Evolutionary conservation across 2,888 invertebrate species (phyloP), one percentile per base, ranked within the genome.

Genomic region (Lasioglossum marginatum): DNA sequence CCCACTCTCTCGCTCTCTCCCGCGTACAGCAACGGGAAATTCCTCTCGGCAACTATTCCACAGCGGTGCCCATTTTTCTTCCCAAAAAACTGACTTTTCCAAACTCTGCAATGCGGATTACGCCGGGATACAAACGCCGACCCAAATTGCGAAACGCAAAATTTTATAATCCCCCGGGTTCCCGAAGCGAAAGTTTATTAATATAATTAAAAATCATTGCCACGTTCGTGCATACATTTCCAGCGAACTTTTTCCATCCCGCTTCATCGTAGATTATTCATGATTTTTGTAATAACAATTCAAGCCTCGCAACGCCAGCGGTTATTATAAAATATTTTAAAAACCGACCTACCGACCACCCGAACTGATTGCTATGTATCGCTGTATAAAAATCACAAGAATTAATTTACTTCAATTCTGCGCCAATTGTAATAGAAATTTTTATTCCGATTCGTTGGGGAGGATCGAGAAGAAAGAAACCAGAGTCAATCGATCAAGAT

Each of bases 181-280:
- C 12, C 63, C 31, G 63, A 31, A 63, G 8, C 63, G 31, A 63
- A 34, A 63, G 63, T 63, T 63, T 63, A 63, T 63, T 63, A 63
- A 63, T 63, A 34, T 31, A 63, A 63, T 63, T 63, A 63, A 63
- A 45, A 52, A 76, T 52, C 57, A 63, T 63, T 63, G 63, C 63
- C 63, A 31, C 63, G 63, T 63, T 2, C 63, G 31, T 14, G 63
- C 63, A 34, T 34, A 8, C 34, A 63, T 63, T 63, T 34, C 19
- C 16, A 31, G 31, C 8, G 63, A 63, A 63, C 63, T 63, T 63
- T 63, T 63, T 27, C 63, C 63, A 63, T 63, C 31, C 19, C 63
- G 31, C 8, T 5, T 6, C 63, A 2, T 6, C 63, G 31, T 31
- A 31, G 63, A 63, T 63, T 63, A 63, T 63, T 63, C 63, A 63